Evolutionary conservation across 2,113 vertebrate genomes (phyloP), one percentile per base, ranked within the genome.

Genomic region (Menidia beryllina): DNA sequence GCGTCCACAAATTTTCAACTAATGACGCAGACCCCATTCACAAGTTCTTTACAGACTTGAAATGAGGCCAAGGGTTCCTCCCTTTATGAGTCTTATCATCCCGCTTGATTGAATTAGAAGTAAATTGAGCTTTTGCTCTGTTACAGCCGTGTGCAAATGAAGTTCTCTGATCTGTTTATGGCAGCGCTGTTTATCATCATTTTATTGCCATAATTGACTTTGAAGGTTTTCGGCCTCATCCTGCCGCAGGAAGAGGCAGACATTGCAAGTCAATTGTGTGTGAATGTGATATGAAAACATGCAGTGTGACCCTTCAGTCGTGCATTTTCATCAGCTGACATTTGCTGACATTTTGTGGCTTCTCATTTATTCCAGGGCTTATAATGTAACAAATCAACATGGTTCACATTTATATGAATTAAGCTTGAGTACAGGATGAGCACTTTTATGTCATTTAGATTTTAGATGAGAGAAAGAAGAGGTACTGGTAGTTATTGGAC

Each of bases 241-340:
- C 13, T 17, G 0, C 34, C 26, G 7, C 36, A 43, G 38, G 24
- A 47, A 25, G 49, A 24, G 45, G 54, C 34, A 69, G 57, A 26
- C 27, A 51, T 49, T 15, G 36, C 27, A 60, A 83, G 69, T 34
- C 75, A 77, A 68, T 53, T 80, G 79, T 64, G 74, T 83, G 79
- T 84, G 77, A 85, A 71, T 62, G 53, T 66, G 71, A 84, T 79
- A 66, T 72, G 69, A 71, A 81, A 75, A 83, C 74, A 69, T 48
- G 52, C 54, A 51, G 64, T 54, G 75, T 21, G n/a, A 48, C 34
- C 48, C 75, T 80, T 88, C 85, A 85, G 43, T 88, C 76, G 75
- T 80, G 75, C 75, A 82, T 87, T 89, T 89, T 83, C 71, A 85
- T 82, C 72, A 80, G 75, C 58, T 85, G 85, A 84, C 86, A 88